phyloP scores from a whole-genome alignment of 2,797 vertebrate genomes.

The Pangasius larnaudii region DNA sequence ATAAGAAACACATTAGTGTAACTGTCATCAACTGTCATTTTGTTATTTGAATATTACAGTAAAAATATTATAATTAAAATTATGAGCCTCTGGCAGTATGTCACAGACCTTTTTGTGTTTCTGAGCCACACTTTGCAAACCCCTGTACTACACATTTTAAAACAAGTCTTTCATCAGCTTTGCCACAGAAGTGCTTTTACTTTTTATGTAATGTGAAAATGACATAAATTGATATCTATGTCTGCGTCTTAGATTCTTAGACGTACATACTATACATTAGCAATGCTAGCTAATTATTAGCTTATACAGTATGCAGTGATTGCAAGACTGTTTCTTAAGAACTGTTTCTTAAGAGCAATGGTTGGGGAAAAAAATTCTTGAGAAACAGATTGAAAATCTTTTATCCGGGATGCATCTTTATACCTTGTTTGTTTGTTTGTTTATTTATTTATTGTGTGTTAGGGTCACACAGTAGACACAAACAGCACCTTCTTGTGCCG shows the following conservation, averaged over 20 bases:
- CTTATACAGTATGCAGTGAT: background rate
- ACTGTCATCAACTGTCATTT: background rate
- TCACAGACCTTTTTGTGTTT: background rate
- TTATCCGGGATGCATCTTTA: background rate
- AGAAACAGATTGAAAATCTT: background rate
- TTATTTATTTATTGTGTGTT: background rate
- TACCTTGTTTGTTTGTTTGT: background rate
- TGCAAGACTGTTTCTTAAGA: background rate
- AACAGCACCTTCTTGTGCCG: conserved; percentile 90
- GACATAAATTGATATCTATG: background rate
- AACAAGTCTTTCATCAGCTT: background rate
- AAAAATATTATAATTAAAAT: background rate
- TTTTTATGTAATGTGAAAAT: background rate
- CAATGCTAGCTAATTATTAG: no score
- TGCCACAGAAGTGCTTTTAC: background rate
- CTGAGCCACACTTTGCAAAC: background rate
- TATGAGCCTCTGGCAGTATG: background rate
- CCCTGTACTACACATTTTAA: background rate
- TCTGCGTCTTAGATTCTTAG: background rate
- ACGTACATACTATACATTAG: background rate
- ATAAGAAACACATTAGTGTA: background rate
- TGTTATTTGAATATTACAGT: background rate
- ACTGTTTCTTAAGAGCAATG: background rate
- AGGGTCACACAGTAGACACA: conserved; percentile 93
- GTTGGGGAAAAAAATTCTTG: background rate